These are phyloP conservation scores for Malacoctenus gilli DNA, from an alignment of 2,797 vertebrate genomes.

Conservation along the genomic window DNA sequence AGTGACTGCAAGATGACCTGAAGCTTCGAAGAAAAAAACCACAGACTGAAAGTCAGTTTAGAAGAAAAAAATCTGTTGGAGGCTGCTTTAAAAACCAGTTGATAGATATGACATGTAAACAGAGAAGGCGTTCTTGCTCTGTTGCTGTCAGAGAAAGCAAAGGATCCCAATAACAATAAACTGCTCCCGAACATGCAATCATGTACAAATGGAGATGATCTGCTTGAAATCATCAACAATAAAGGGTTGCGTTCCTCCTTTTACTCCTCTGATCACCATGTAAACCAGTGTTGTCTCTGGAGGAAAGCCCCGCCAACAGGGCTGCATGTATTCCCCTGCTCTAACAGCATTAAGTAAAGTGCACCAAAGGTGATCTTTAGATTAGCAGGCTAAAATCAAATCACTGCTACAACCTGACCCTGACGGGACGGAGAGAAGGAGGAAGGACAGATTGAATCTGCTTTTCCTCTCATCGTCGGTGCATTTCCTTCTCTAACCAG, in stretches of 20 bases:
- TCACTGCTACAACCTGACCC: conserved; percentile 6
- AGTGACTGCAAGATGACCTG: not conserved
- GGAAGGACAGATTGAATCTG: not conserved
- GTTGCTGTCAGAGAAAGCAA: too few relatives aligned
- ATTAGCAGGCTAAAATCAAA: conserved; percentile 25
- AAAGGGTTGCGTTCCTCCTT: too few relatives aligned
- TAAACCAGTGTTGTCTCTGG: conserved; percentile 1
- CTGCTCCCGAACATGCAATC: too few relatives aligned
- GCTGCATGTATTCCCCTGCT: conserved; percentile 14
- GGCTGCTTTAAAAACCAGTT: too few relatives aligned
- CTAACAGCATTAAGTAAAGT: conserved; percentile 48
- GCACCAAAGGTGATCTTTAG: conserved; percentile 40
- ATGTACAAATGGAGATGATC: too few relatives aligned
- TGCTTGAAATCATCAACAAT: not conserved
- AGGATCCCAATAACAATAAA: too few relatives aligned
- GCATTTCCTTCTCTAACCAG: too few relatives aligned
- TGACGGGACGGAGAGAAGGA: conserved; percentile 1
- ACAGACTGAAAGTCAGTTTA: too few relatives aligned
- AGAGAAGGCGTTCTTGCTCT: too few relatives aligned
- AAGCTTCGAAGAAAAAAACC: not conserved
- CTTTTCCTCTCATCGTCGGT: not conserved
- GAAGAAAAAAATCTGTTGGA: too few relatives aligned
- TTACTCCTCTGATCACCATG: too few relatives aligned
- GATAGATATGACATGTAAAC: too few relatives aligned
- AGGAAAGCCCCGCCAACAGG: not conserved